These are phyloP conservation scores for Antitype chi DNA, from an alignment of 2,888 invertebrate species.

Conservation along the genomic window DNA sequence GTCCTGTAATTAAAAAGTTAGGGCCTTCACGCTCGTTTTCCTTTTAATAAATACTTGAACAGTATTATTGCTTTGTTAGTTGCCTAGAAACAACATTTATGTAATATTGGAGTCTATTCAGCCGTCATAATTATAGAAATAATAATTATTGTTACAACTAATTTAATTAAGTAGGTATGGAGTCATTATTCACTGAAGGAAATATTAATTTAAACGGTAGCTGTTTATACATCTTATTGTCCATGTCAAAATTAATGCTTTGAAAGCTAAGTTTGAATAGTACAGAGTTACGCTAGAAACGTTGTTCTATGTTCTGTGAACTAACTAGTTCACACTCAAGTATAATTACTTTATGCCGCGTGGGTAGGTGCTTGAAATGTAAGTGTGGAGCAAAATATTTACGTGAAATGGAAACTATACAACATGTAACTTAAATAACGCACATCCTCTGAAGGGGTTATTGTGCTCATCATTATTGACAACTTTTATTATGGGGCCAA, in stretches of 20 bases:
- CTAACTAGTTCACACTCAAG: slow-evolving; percentile 16
- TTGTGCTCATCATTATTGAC: too few species aligned
- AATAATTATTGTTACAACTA: slow-evolving; percentile 42
- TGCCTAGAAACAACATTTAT: slow-evolving; percentile 42
- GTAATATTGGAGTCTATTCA: slow-evolving; percentile 32
- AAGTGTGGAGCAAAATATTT: slow-evolving; percentile 26
- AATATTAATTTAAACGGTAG: slow-evolving; percentile 44
- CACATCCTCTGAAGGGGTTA: too few species aligned
- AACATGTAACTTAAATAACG: too few species aligned
- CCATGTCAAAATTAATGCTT: slow-evolving; percentile 17
- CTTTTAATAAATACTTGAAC: slow-evolving; percentile 57
- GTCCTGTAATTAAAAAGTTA: slow-evolving; percentile 63
- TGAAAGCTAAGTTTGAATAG: slow-evolving; percentile 40
- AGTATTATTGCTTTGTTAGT: slow-evolving; percentile 39
- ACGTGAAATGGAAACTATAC: slow-evolving; percentile 17
- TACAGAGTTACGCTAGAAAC: neutral
- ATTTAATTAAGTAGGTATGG: slow-evolving; percentile 57
- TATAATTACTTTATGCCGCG: slow-evolving; percentile 47
- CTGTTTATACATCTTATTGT: slow-evolving; percentile 36
- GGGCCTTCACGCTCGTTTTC: slow-evolving; percentile 49
- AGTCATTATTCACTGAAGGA: slow-evolving; percentile 50
- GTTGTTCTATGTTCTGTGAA: slow-evolving; percentile 13
- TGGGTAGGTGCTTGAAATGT: slow-evolving; percentile 35
- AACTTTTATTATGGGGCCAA: too few species aligned
- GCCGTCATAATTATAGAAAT: slow-evolving; percentile 41